phyloP scores from a whole-genome alignment of 2,113 vertebrate species.

The Dipodomys ordii region DNA sequence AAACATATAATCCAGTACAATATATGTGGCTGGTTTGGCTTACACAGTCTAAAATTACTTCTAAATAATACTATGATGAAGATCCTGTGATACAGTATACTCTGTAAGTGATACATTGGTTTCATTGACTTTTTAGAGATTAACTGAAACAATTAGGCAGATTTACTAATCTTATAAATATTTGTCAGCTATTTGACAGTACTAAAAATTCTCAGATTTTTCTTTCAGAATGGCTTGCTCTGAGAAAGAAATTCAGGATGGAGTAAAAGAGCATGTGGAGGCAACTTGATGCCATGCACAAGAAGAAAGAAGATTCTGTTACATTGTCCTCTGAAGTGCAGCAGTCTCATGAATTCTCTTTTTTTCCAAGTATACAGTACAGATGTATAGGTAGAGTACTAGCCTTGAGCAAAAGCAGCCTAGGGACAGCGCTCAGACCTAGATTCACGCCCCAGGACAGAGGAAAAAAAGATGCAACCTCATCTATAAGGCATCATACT shows the following conservation, averaged over 20 bases:
- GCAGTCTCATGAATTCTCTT: not conserved
- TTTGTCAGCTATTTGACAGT: not conserved
- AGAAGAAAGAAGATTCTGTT: not conserved
- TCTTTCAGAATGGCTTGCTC: not conserved
- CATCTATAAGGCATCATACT: not conserved
- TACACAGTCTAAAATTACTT: not conserved
- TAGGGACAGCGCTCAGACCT: no score
- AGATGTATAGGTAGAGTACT: not conserved
- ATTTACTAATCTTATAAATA: not conserved
- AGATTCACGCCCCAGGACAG: no score
- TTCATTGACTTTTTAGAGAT: not conserved
- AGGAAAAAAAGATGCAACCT: no score
- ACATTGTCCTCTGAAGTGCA: not conserved
- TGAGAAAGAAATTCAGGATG: not conserved
- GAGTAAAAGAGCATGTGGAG: not conserved
- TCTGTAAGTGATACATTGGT: not conserved
- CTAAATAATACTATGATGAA: not conserved
- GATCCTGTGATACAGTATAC: not conserved
- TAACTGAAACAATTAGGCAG: not conserved
- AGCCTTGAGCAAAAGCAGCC: no score
- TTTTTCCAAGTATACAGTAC: not conserved
- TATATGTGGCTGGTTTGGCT: rapidly evolving
- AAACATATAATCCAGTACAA: not conserved
- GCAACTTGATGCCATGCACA: not conserved
- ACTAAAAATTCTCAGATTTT: not conserved